Conservation (phyloP, 2,113 vertebrate genomes). For the Zapus hudsonius region DNA sequence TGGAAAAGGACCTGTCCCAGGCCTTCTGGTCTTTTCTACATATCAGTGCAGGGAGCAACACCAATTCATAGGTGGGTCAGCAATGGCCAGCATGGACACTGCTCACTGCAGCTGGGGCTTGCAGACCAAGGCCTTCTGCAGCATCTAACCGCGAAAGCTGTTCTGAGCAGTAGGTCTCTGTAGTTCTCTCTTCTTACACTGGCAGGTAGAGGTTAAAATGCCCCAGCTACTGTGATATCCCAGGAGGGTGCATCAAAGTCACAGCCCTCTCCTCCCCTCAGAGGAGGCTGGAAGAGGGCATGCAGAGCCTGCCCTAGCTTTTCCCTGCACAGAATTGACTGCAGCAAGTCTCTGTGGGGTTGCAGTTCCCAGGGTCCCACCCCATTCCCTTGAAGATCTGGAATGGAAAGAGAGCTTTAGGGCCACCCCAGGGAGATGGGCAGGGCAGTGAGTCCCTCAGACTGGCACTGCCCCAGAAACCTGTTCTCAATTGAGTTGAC, state of each 20-base stretch:
- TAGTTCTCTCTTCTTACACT: not conserved
- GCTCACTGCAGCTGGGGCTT: not conserved
- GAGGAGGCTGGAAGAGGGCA: not conserved
- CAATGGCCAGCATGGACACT: not conserved
- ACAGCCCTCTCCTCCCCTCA: not conserved
- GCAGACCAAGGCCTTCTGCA: not conserved
- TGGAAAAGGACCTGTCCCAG: not conserved
- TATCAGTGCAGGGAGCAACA: not conserved
- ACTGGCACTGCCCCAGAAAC: conserved; percentile 26
- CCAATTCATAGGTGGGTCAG: fast-evolving
- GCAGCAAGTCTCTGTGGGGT: not conserved
- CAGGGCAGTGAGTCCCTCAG: not conserved
- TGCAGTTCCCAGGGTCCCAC: not conserved
- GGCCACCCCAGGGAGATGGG: not conserved
- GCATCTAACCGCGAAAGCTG: not conserved
- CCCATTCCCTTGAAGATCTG: not conserved
- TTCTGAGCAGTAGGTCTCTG: not conserved
- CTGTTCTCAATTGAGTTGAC: not conserved
- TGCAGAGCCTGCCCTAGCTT: not conserved
- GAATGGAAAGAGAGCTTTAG: not conserved
- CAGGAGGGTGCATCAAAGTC: not conserved
- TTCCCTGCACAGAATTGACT: not conserved
- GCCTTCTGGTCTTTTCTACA: not conserved
- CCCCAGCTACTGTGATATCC: not conserved
- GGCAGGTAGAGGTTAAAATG: not conserved